Conservation (phyloP, 2,113 vertebrate genomes). For the Melanostigma gelatinosum region DNA sequence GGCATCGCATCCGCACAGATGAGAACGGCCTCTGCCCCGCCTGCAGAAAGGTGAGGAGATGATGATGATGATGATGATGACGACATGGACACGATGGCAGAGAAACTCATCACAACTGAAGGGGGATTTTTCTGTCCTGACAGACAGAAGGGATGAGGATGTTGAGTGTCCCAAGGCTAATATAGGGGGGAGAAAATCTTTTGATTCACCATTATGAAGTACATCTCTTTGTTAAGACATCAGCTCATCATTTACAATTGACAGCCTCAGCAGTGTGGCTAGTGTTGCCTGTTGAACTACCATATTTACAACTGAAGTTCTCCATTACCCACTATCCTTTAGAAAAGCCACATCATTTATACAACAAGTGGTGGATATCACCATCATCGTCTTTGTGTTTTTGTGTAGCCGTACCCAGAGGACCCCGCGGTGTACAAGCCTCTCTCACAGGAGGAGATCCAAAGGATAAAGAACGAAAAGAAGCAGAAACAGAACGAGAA, state of each 20-base stretch:
- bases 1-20: constrained; percentile 99
- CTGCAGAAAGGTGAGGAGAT: constrained; percentile 92
- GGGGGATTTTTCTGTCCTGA: neutral
- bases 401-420: constrained; percentile 95
- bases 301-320: neutral
- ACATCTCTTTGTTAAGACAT: neutral
- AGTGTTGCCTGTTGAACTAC: neutral
- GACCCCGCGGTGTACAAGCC: constrained; percentile 99
- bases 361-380: neutral
- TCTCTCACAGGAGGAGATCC: constrained; percentile 98
- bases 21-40: constrained; percentile 99
- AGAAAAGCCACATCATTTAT: neutral
- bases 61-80: neutral
- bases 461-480: constrained; percentile 99
- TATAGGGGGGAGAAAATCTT: neutral
- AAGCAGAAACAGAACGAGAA: constrained; percentile 99
- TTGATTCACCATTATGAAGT: neutral
- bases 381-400: constrained; percentile 10
- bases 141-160: neutral
- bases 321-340: neutral
- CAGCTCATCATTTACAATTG: neutral
- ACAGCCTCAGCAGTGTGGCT: neutral
- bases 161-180: neutral
- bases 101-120: neutral
- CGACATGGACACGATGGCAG: neutral